phyloP scores from a whole-genome alignment of 2,888 invertebrate species.

The Taenaris catops region DNA sequence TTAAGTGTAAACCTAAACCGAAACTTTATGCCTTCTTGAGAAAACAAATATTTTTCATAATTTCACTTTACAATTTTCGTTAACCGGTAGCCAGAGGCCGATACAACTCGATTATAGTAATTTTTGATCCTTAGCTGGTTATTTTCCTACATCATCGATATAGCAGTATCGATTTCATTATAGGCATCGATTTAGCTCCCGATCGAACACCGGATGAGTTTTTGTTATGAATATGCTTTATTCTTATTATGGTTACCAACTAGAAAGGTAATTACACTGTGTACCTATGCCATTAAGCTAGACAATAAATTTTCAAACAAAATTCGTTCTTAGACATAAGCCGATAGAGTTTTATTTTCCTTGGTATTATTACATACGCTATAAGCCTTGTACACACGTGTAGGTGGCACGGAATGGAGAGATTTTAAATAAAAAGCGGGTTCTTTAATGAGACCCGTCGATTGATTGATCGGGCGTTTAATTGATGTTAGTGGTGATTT shows the following conservation, averaged over 20 bases:
- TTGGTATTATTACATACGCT: background rate
- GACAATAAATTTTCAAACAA: background rate
- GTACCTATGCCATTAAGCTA: constrained; percentile 30
- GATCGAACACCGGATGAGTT: constrained; percentile 54
- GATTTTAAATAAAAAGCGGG: constrained; percentile 35
- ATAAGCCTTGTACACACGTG: constrained; percentile 27
- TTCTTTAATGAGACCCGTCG: constrained; percentile 35
- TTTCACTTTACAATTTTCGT: constrained; percentile 10
- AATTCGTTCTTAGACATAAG: constrained; percentile 1
- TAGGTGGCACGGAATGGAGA: constrained; percentile 36
- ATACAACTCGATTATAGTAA: constrained; percentile 54
- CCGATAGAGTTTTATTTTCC: constrained; percentile 5
- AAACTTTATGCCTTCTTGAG: too few relatives aligned
- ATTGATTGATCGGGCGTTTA: constrained; percentile 41
- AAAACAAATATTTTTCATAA: constrained; percentile 10
- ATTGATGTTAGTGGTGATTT: constrained; percentile 35
- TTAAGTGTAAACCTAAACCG: too few relatives aligned
- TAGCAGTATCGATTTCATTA: constrained; percentile 67
- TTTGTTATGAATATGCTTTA: constrained; percentile 43
- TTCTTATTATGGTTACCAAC: constrained; percentile 49
- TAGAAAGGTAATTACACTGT: constrained; percentile 54
- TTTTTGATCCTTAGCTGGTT: constrained; percentile 45
- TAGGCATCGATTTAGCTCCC: constrained; percentile 48
- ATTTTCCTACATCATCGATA: constrained; percentile 52
- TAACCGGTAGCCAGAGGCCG: constrained; percentile 31